Conservation (phyloP, 1,140 invertebrate species). For the Heterodera carotae region DNA sequence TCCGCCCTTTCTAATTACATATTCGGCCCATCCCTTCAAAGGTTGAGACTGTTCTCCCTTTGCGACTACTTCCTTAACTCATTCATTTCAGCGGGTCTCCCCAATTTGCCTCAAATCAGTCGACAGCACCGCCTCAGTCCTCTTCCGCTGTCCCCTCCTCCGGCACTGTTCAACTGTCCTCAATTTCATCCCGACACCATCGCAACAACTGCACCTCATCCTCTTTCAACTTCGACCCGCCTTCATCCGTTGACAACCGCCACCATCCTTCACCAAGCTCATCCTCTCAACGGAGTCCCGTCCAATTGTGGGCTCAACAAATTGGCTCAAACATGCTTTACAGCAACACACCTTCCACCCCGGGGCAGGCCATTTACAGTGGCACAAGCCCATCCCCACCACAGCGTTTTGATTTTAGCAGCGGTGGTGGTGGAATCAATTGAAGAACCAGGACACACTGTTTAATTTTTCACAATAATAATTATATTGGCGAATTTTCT, state of each 20-base stretch:
- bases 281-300: not conserved
- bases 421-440: not conserved
- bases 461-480: no score
- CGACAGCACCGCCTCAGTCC: not conserved
- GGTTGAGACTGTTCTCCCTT: not conserved
- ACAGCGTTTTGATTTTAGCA: constrained; percentile 16
- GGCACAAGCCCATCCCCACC: constrained; percentile 27
- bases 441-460: no score
- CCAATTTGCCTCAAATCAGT: not conserved
- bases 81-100: not conserved
- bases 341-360: constrained; percentile 19
- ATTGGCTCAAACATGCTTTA: constrained; percentile 20
- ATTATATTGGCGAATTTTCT: no score
- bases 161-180: not conserved
- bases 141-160: not conserved
- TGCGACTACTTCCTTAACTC: no score
- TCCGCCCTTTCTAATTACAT: constrained; percentile 27
- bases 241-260: not conserved
- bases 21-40: constrained; percentile 15
- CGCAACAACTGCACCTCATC: not conserved
- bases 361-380: constrained; percentile 20
- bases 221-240: constrained; percentile 1
- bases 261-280: not conserved
- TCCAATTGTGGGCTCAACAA: constrained; percentile 7
- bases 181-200: not conserved